A percentile compares a stretch with the other conserved stretches of the same genome.
These are phyloP conservation scores for Myotis davidii DNA, from an alignment of 2,113 vertebrate species.

Conservation along the genomic window DNA sequence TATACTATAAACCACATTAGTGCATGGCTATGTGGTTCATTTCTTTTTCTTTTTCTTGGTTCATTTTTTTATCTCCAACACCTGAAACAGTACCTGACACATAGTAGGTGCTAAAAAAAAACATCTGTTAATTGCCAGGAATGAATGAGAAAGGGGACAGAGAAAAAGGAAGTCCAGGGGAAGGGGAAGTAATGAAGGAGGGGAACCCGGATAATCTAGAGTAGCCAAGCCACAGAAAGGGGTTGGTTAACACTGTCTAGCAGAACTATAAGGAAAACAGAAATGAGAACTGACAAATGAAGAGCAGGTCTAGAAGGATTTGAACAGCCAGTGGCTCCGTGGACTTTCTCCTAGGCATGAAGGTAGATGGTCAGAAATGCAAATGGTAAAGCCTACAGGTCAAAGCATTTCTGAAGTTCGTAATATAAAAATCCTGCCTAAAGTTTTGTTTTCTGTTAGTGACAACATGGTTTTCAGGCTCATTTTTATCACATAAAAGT, in stretches of 20 bases:
- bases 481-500: background rate
- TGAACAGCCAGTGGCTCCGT: background rate
- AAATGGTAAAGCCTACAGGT: background rate
- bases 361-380: slow-evolving; percentile 27
- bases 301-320: background rate
- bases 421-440: background rate
- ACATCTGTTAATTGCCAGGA: background rate
- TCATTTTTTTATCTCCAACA: background rate
- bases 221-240: background rate
- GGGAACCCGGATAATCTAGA: background rate
- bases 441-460: background rate
- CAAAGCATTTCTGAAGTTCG: slow-evolving; percentile 24
- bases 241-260: background rate
- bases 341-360: background rate
- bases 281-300: background rate
- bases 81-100: background rate
- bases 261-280: background rate
- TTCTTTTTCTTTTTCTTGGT: background rate
- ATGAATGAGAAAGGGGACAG: background rate
- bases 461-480: background rate
- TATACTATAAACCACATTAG: background rate
- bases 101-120: background rate
- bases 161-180: background rate
- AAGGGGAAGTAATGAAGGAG: background rate
- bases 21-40: background rate